phyloP scores from a whole-genome alignment of 2,888 invertebrate species.

The Petrolisthes cinctipes region DNA sequence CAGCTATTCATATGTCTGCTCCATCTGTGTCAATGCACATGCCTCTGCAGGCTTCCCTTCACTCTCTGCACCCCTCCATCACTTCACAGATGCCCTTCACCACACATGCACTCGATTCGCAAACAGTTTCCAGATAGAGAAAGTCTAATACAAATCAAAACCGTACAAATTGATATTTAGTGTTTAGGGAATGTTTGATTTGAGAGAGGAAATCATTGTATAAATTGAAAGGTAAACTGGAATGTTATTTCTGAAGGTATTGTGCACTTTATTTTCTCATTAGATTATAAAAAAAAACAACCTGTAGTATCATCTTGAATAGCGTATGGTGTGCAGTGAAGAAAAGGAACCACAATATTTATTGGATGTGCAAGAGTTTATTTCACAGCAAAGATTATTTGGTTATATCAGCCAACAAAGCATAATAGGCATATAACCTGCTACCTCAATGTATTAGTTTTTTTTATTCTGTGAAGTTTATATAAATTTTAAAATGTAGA shows the following conservation, averaged over 20 bases:
- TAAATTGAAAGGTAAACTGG: constrained; percentile 22
- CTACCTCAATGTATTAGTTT: constrained; percentile 31
- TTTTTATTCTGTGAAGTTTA: neutral
- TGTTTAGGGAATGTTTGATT: constrained; percentile 25
- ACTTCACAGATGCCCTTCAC: constrained; percentile 23
- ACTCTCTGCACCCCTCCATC: constrained; percentile 8
- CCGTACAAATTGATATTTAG: constrained; percentile 59
- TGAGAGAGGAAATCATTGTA: constrained; percentile 30
- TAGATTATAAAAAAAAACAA: neutral
- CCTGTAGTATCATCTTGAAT: neutral
- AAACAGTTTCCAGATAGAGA: constrained; percentile 49
- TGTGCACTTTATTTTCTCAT: constrained; percentile 13
- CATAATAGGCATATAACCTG: constrained; percentile 16
- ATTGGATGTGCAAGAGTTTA: too few relatives aligned
- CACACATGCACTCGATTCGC: constrained; percentile 36
- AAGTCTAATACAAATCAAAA: constrained; percentile 43
- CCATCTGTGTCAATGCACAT: constrained; percentile 8
- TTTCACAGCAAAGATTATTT: neutral
- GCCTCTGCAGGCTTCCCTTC: constrained; percentile 12
- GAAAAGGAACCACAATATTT: constrained; percentile 8
- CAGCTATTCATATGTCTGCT: constrained; percentile 14
- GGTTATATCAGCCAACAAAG: neutral
- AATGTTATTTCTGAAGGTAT: constrained; percentile 9
- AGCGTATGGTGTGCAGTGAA: neutral
- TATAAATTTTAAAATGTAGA: neutral